Evolutionary conservation across 2,113 vertebrate species (phyloP).

Genomic region (Corydoras maculifer): DNA sequence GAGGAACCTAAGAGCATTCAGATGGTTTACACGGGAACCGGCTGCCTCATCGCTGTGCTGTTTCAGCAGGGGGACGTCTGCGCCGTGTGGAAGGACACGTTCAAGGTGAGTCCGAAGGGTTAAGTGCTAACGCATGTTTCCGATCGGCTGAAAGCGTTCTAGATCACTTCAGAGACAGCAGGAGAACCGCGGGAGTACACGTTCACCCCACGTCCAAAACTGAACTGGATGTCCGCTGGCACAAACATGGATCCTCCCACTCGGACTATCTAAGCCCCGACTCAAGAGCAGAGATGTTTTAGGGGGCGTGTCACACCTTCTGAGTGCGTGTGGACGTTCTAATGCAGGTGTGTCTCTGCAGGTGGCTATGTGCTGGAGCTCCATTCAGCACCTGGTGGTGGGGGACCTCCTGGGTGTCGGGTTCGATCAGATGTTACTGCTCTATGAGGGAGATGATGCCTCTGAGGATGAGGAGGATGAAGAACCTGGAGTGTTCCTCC

Average conservation of each 20-base stretch:
- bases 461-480: conserved; percentile 26
- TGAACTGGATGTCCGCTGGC: too few species aligned
- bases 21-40: conserved; percentile 58
- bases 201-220: too few species aligned
- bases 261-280: too few species aligned
- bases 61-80: conserved; percentile 71
- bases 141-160: too few species aligned
- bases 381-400: conserved; percentile 66
- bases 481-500: conserved; percentile 61
- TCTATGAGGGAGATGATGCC: conserved; percentile 63
- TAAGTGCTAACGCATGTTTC: too few species aligned
- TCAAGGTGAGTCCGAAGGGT: conserved; percentile 68
- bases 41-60: conserved; percentile 66
- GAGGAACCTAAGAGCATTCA: conserved; percentile 66
- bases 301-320: too few species aligned
- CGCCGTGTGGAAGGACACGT: conserved; percentile 72
- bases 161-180: too few species aligned
- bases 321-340: too few species aligned
- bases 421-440: conserved; percentile 79
- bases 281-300: too few species aligned
- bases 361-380: conserved; percentile 76
- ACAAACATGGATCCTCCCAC: too few species aligned
- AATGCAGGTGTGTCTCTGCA: conserved; percentile 42
- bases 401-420: conserved; percentile 84
- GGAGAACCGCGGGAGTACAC: too few species aligned